Evolutionary conservation across 2,888 invertebrate genomes (phyloP).

Genomic region (Tortrix viridana): DNA sequence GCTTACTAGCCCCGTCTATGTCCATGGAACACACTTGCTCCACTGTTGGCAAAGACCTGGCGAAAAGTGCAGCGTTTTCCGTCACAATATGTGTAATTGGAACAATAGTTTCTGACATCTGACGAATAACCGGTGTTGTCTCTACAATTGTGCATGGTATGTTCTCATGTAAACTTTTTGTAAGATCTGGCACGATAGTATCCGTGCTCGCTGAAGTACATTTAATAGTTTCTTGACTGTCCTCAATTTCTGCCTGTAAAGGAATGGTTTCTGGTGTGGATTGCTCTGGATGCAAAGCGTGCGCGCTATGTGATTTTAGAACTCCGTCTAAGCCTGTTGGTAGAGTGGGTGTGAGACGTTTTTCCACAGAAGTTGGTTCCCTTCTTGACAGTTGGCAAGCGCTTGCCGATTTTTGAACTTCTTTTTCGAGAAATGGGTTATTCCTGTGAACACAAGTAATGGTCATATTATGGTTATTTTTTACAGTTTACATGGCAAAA

Average conservation of each 20-base stretch:
- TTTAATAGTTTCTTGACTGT: slow-evolving; percentile 66
- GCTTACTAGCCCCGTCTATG: slow-evolving; percentile 58
- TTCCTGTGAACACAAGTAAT: slow-evolving; percentile 58
- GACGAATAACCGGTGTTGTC: slow-evolving; percentile 57
- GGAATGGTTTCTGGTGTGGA: slow-evolving; percentile 43
- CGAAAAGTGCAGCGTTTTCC: slow-evolving; percentile 59
- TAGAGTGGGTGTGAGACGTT: slow-evolving; percentile 57
- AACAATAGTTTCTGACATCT: slow-evolving; percentile 63
- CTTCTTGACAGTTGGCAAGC: slow-evolving; percentile 78
- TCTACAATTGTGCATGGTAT: slow-evolving; percentile 43
- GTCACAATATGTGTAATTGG: slow-evolving; percentile 64
- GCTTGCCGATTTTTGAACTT: slow-evolving; percentile 88
- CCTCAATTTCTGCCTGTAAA: slow-evolving; percentile 52
- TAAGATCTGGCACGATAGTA: slow-evolving; percentile 66
- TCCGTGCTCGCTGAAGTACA: slow-evolving; percentile 65
- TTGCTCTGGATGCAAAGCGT: slow-evolving; percentile 70
- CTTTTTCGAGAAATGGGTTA: slow-evolving; percentile 80
- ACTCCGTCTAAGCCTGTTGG: slow-evolving; percentile 63
- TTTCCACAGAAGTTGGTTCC: slow-evolving; percentile 64
- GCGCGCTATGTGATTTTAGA: slow-evolving; percentile 75
- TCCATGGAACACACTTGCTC: slow-evolving; percentile 54
- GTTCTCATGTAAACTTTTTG: slow-evolving; percentile 51
- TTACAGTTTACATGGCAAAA: background rate
- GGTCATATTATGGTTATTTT: background rate
- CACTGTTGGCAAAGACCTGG: slow-evolving; percentile 65